A percentile compares a stretch with the other conserved stretches of the same genome.
Conservation (phyloP, 1,140 invertebrate species). For the Achroia grisella region DNA sequence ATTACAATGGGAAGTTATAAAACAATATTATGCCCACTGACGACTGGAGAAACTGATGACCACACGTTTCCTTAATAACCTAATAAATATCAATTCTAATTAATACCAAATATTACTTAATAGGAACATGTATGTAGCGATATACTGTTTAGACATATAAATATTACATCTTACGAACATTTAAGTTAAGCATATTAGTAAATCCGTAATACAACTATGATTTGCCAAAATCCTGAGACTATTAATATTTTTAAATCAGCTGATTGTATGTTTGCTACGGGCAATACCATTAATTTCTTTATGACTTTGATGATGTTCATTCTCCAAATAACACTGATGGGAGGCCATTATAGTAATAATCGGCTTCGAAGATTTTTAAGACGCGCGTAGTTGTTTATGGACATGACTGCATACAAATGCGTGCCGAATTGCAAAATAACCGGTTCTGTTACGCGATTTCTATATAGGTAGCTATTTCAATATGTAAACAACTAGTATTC, state of each 20-base stretch:
- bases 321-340: conserved; percentile 47
- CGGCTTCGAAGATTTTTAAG: conserved; percentile 34
- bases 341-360: conserved; percentile 48
- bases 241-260: conserved; percentile 13
- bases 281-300: conserved; percentile 51
- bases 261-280: conserved; percentile 9
- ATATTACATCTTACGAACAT: too few relatives aligned
- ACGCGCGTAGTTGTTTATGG: conserved; percentile 21
- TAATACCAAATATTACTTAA: too few relatives aligned
- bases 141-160: too few relatives aligned
- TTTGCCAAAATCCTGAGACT: conserved; percentile 18
- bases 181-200: background rate
- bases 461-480: conserved; percentile 32
- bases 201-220: conserved; percentile 19
- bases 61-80: conserved; percentile 18
- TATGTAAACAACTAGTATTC: conserved; percentile 17
- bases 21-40: conserved; percentile 11
- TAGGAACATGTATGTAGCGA: too few relatives aligned
- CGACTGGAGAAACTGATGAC: conserved; percentile 18
- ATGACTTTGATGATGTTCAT: conserved; percentile 35
- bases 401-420: conserved; percentile 28
- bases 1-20: conserved; percentile 19
- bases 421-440: conserved; percentile 48
- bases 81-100: too few relatives aligned
- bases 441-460: conserved; percentile 25